Base-by-base conservation (phyloP, 1,140 invertebrate species). In the Reticulitermes speratus region DNA sequence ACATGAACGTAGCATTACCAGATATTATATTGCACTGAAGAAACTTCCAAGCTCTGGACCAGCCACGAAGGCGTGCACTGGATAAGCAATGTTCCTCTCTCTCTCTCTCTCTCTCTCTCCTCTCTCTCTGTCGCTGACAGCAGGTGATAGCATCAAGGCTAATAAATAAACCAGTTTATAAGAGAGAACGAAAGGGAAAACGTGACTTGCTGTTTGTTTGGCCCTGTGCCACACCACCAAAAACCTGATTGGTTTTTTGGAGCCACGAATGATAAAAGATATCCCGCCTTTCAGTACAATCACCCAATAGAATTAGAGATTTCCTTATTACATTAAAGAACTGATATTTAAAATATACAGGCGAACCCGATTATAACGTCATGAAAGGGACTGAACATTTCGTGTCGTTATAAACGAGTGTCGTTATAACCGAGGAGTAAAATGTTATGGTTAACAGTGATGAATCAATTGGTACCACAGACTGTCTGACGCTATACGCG, bases 111-210 rank as follows among this genome's bases (percentile, higher is more conserved):
- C 38, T 38, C 55, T 59, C 55, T 38, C 55, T 59, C 59, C 59
- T 48, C 59, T 75, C 19, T 55, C 52, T 16, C 52, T 55, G 14
- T 21, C 65, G 65, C 65, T 30, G 65, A 75, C 65, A 75, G 65
- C n/a, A 75, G 65, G 65, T 75, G 65, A 75, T 75, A 75, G 25
- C 65, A 75, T 75, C 65, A 75, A 75, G 25, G 9, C 65, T 30
- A 75, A 75, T 75, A 75, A 75, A 75, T 75, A 75, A 75, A 75
- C 65, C 25, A 75, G 0, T 75, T 75, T 75, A 75, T 75, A 30
- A 75, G n/a, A 30, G 25, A 75, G n/a, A 30, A 25, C 30, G n/a
- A 30, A 25, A 30, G 14, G 1, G 65, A 75, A 2, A 16, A 75
- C 11, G 65, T 55, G 52, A 55, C 52, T n/a, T 75, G 25, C n/a